Base-by-base conservation (phyloP, 2,113 vertebrate genomes). In the Falcunculus frontatus region DNA sequence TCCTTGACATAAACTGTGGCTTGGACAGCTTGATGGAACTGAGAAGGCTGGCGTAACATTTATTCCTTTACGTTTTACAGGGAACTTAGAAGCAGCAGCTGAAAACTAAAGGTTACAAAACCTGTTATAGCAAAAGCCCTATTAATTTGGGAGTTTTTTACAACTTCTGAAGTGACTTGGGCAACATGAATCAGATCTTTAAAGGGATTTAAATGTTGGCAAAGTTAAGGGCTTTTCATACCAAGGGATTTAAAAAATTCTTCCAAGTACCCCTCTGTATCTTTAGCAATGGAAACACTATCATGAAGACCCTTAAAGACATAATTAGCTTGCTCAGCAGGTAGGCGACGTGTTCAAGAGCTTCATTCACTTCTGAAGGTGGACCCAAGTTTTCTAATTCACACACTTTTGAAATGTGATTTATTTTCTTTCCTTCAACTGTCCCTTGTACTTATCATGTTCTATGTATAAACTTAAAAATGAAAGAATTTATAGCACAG, bases 381-480 rank as follows among this genome's bases (percentile, higher is more conserved):
- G 17, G 82, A 16, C 37, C 26, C 62, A 87, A 64, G 46, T 73
- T 89, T 94, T 64, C n/a, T 65, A 87, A 84, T 82, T 91, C 80
- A 68, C 12, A 60, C n/a, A 53, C 13, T 80, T 95, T 42, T 84
- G 76, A 93, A 96, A 84, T 27, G 19, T n/a, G 52, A n/a, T 81
- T 42, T 72, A 68, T 80, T 87, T 82, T 76, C 30, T 81, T 92
- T 95, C 62, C 65, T 89, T 94, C 33, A 77, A 35, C 55, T 63
- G 29, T 62, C 87, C 19, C 75, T 95, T 27, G 9, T 46, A 89
- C 78, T 96, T 97, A 47, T 13, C 39, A 29, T 50, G 19, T 39
- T 90, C 30, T 62, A 49, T 30, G 35, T 93, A 77, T 65, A 85
- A 93, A 88, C 55, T 81, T 90, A 44, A 91, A 94, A 97, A 95